phyloP scores from a whole-genome alignment of 2,797 vertebrate species.

The Falco concolor region DNA sequence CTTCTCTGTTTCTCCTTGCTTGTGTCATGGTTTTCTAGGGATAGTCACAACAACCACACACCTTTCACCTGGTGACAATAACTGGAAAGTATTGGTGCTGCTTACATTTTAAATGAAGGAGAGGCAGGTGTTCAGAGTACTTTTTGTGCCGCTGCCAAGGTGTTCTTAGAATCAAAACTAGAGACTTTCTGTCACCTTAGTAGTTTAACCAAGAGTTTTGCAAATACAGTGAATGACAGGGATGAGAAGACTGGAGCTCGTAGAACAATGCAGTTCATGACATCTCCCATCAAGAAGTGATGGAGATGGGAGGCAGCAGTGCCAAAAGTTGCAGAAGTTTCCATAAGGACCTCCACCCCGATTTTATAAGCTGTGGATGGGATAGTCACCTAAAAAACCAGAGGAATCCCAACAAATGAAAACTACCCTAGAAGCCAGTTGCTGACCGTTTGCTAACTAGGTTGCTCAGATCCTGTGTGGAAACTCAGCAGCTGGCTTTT shows the following conservation, averaged over 20 bases:
- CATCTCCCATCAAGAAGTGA: background rate
- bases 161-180: background rate
- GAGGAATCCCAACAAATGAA: background rate
- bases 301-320: background rate
- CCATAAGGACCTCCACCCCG: background rate
- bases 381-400: background rate
- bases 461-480: background rate
- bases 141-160: background rate
- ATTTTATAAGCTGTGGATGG: background rate
- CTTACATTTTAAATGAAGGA: background rate
- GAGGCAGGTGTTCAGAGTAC: background rate
- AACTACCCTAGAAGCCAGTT: background rate
- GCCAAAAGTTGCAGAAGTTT: background rate
- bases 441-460: background rate
- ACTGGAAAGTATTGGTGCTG: background rate
- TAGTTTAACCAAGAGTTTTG: background rate
- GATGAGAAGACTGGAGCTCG: background rate
- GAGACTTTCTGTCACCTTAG: background rate
- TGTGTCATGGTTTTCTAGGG: background rate
- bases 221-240: background rate
- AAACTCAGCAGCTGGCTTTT: background rate
- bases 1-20: background rate
- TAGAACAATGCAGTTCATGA: background rate
- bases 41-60: background rate
- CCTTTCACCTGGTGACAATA: background rate